Evolutionary conservation across 2,888 invertebrate species (phyloP).

Genomic region (Bugulina stolonifera): DNA sequence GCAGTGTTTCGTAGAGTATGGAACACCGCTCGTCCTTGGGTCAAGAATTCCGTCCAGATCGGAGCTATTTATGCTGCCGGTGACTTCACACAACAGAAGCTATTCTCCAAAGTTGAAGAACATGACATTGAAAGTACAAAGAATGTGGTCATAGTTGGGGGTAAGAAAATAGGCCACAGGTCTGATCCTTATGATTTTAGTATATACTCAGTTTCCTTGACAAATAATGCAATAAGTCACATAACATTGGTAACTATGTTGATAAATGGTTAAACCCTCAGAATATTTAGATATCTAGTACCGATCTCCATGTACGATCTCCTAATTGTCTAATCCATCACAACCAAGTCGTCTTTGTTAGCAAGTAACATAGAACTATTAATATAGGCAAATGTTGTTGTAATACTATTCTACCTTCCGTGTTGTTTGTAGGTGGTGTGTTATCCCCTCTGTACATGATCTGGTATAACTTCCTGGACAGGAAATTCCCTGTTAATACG

Average conservation of each 20-base stretch:
- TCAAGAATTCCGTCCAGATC: conserved; percentile 1
- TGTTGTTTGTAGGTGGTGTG: background rate
- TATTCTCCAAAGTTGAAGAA: conserved; percentile 1
- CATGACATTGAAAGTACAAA: conserved; percentile 5
- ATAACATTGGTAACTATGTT: no score
- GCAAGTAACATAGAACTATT: no score
- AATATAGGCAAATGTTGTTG: no score
- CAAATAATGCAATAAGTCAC: no score
- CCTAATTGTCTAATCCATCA: no score
- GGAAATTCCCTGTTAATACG: background rate
- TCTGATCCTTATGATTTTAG: no score
- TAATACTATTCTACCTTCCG: no score
- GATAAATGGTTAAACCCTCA: no score
- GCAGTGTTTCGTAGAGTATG: background rate
- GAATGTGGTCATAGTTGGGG: background rate
- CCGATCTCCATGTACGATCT: no score
- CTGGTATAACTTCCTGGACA: background rate
- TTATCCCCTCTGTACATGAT: background rate
- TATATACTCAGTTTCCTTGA: no score
- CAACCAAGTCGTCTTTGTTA: no score
- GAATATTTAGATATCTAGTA: no score
- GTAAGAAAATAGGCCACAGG: background rate
- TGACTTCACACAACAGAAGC: conserved; percentile 17
- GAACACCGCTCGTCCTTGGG: background rate
- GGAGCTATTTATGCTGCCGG: conserved; percentile 9